Percentiles rank a stretch among this genome's conserved stretches.
Evolutionary conservation across 2,113 vertebrate species (phyloP).

Genomic region (Gadus chalcogrammus): DNA sequence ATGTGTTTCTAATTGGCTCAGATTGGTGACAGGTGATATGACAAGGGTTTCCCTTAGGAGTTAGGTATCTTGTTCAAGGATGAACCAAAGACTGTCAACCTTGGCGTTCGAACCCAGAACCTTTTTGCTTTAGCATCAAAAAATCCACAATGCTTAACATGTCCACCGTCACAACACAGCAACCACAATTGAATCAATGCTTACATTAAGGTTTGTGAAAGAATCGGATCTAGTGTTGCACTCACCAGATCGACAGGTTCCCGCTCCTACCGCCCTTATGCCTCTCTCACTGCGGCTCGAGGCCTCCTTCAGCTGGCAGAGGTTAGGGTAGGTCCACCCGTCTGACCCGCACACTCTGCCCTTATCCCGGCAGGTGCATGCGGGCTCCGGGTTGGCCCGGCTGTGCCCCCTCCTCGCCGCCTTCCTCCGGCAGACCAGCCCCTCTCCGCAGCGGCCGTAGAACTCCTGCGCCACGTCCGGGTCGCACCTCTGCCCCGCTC

Average conservation of each 20-base stretch:
- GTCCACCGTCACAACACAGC: no score
- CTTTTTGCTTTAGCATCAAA: no score
- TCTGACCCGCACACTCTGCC: slow-evolving; percentile 56
- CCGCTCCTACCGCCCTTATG: slow-evolving; percentile 19
- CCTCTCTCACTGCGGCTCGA: slow-evolving; percentile 24
- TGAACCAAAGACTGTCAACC: no score
- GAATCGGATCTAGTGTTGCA: neutral
- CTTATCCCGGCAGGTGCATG: slow-evolving; percentile 41
- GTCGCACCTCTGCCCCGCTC: slow-evolving; percentile 59
- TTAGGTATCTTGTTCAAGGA: neutral
- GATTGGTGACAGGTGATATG: no score
- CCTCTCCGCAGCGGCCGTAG: slow-evolving; percentile 48
- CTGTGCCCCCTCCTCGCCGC: neutral
- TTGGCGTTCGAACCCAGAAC: no score
- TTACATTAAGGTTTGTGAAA: neutral
- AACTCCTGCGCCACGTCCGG: slow-evolving; percentile 48
- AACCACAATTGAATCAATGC: neutral
- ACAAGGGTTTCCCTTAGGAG: no score
- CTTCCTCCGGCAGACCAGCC: slow-evolving; percentile 40
- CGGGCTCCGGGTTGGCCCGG: slow-evolving; percentile 37
- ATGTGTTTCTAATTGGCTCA: no score
- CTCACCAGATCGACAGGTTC: slow-evolving; percentile 42
- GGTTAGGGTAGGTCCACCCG: slow-evolving; percentile 49
- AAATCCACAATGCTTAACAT: no score
- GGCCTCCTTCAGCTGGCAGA: slow-evolving; percentile 58